A percentile compares a stretch with the other conserved stretches of the same genome.
Evolutionary conservation across 2,113 vertebrate species (phyloP).

Genomic region (Thamnaconus septentrionalis): DNA sequence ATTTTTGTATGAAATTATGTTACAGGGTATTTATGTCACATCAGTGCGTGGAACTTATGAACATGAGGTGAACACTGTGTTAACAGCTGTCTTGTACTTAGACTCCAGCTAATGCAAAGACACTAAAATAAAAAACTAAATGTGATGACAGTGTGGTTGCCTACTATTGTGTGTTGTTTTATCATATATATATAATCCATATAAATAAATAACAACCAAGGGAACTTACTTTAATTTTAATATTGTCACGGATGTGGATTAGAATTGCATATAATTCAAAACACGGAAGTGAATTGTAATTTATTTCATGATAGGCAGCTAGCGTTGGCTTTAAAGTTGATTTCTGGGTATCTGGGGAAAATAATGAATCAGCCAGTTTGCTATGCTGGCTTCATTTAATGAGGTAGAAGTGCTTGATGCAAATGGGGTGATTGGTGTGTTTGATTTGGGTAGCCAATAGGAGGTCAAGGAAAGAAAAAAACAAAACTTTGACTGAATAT

Average conservation of each 20-base stretch:
- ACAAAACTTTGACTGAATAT: too few relatives aligned
- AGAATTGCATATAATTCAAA: too few relatives aligned
- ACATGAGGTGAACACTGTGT: constrained; percentile 42
- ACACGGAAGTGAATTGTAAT: too few relatives aligned
- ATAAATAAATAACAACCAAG: too few relatives aligned
- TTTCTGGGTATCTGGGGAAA: background rate
- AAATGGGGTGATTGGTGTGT: too few relatives aligned
- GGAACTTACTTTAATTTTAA: too few relatives aligned
- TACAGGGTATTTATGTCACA: constrained; percentile 6
- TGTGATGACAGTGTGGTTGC: background rate
- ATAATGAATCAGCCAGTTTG: background rate
- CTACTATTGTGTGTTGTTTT: too few relatives aligned
- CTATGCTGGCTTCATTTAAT: background rate
- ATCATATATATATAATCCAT: too few relatives aligned
- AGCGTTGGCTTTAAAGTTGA: background rate
- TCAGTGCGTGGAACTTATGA: constrained; percentile 18
- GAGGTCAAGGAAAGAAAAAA: too few relatives aligned
- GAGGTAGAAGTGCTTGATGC: background rate
- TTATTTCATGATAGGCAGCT: background rate
- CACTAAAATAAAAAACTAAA: background rate
- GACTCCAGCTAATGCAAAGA: constrained; percentile 17
- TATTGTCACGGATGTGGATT: too few relatives aligned
- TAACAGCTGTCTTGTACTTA: constrained; percentile 20
- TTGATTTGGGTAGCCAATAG: too few relatives aligned
- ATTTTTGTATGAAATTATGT: constrained; percentile 55